A percentile compares a stretch with the other conserved stretches of the same genome.
Conservation (phyloP, 2,888 invertebrate genomes). For the Agrotis ipsilon region DNA sequence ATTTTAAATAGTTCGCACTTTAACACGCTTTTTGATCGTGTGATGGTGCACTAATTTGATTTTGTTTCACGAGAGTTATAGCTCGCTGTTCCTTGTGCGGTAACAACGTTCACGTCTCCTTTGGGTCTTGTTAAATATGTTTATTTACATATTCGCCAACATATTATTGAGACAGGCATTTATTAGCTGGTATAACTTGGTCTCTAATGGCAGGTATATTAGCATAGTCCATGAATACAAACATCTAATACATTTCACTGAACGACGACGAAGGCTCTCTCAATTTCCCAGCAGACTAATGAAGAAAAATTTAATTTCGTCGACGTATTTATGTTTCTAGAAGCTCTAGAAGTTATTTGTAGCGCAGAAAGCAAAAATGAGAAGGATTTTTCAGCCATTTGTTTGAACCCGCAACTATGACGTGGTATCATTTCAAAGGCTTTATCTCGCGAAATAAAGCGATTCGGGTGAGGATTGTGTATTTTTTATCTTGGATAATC, state of each 20-base stretch:
- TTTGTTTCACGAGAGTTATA: slow-evolving; percentile 42
- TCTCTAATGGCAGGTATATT: slow-evolving; percentile 45
- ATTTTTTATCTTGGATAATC: slow-evolving; percentile 25
- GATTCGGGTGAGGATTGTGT: slow-evolving; percentile 30
- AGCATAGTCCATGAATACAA: slow-evolving; percentile 58
- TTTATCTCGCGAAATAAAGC: slow-evolving; percentile 52
- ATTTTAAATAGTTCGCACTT: slow-evolving; percentile 60
- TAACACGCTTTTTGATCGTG: slow-evolving; percentile 45
- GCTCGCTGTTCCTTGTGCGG: slow-evolving; percentile 17
- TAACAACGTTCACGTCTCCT: slow-evolving; percentile 4
- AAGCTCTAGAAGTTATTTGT: slow-evolving; percentile 36
- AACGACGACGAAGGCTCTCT: slow-evolving; percentile 31
- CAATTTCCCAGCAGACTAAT: slow-evolving; percentile 52
- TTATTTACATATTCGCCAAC: slow-evolving; percentile 6
- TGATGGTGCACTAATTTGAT: slow-evolving; percentile 40
- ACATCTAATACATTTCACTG: slow-evolving; percentile 53
- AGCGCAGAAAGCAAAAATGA: slow-evolving; percentile 35
- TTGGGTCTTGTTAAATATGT: slow-evolving; percentile 6
- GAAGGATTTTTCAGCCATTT: slow-evolving; percentile 60
- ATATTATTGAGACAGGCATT: slow-evolving; percentile 32
- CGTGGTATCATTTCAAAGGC: slow-evolving; percentile 67
- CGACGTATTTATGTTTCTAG: slow-evolving; percentile 47
- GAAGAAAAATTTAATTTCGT: slow-evolving; percentile 51
- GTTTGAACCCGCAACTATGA: slow-evolving; percentile 61
- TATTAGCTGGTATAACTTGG: background rate